Base-by-base conservation (phyloP, 2,888 invertebrate genomes). In the Eupithecia exiguata region DNA sequence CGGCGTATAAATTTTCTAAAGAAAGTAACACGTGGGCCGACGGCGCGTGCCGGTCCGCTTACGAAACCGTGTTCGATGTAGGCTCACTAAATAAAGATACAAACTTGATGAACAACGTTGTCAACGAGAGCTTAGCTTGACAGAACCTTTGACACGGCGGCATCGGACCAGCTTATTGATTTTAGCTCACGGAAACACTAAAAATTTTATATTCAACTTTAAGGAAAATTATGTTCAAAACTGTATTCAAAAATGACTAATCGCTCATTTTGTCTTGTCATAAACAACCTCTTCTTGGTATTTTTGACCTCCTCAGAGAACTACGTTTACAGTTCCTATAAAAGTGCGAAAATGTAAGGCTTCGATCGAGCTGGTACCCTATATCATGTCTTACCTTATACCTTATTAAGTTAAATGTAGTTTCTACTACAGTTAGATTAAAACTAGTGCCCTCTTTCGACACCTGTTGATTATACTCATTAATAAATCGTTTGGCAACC, bases 11-110 rank as follows among this genome's bases (percentile, higher is more conserved):
- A 87, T 88, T 89, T 89, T 86, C 83, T 86, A 87, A 89, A 91
- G 91, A 91, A 91, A 92, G 89, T 87, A 71, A 25, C 84, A 88
- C 84, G 92, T 92, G 91, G 92, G 91, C 75, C 49, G 77, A n/a
- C 61, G 87, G 87, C 92, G 87, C 91, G 91, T 90, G 92, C 90
- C 88, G 77, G 74, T 18, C 7, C 62, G 30, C 53, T 86, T 86
- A 85, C 86, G 84, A 87, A 86, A 75, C 68, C 53, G 49, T 53
- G 61, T 69, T 62, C 30, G 65, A 74, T 67, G 58, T 62, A 36
- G 35, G 25, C 25, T 58, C 61, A 67, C 67, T 43, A 21, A 53
- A 49, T 49, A n/a, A 49, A n/a, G 21, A 53, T 43, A 58, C 7
- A 62, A 62, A 62, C 21, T 9, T 62, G 62, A 62, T 18, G 62